phyloP scores from a whole-genome alignment of 2,888 invertebrate species.

The Saturnia japonica region DNA sequence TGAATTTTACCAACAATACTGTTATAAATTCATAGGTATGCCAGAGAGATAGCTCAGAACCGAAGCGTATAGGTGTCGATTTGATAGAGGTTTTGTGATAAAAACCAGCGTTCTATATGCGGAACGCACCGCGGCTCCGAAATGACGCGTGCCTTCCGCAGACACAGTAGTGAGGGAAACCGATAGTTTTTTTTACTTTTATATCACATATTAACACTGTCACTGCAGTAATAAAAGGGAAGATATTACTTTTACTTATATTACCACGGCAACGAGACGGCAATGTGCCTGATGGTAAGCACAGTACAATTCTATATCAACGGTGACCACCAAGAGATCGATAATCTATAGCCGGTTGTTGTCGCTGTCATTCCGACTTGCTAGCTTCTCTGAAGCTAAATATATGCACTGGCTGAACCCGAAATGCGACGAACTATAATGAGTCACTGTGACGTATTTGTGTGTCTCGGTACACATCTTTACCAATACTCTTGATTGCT shows the following conservation, averaged over 20 bases:
- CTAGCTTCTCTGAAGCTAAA: too few species aligned
- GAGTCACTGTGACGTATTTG: too few species aligned
- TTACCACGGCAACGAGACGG: too few species aligned
- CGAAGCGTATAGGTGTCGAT: slow-evolving; percentile 48
- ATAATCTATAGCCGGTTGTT: too few species aligned
- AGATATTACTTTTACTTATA: background rate
- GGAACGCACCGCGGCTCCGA: slow-evolving; percentile 48
- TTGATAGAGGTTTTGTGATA: slow-evolving; percentile 57
- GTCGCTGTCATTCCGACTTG: too few species aligned
- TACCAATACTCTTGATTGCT: too few species aligned
- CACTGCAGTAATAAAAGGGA: background rate
- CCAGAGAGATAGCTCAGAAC: slow-evolving; percentile 35
- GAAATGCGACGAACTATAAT: too few species aligned
- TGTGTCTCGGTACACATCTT: too few species aligned
- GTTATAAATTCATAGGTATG: slow-evolving; percentile 35
- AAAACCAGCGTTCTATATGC: slow-evolving; percentile 55
- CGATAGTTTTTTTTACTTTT: slow-evolving; percentile 19
- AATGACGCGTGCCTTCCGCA: slow-evolving; percentile 47
- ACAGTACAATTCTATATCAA: too few species aligned
- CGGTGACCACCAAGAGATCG: too few species aligned
- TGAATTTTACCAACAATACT: slow-evolving; percentile 10
- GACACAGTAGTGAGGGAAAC: slow-evolving; percentile 32
- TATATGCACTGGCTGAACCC: too few species aligned
- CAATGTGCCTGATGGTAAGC: too few species aligned
- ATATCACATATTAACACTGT: background rate